Evolutionary conservation across 1,140 invertebrate species (phyloP).

Genomic region (Nymphalis io): DNA sequence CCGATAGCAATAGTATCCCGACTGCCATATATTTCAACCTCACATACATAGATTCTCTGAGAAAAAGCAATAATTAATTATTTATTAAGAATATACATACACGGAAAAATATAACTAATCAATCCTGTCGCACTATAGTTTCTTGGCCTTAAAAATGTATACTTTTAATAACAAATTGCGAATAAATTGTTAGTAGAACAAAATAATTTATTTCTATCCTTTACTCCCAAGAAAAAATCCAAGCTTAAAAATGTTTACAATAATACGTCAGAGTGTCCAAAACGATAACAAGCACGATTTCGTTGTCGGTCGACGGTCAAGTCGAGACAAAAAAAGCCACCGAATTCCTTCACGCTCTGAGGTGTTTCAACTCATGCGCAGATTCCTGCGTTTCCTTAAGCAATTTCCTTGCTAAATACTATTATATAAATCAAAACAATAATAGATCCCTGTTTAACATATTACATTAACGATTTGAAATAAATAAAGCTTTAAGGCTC

Average conservation of each 20-base stretch:
- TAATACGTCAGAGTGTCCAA: slow-evolving; percentile 40
- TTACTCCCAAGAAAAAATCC: not conserved
- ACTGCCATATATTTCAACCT: no score
- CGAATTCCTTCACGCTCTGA: slow-evolving; percentile 65
- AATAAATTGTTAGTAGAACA: no score
- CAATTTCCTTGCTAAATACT: not conserved
- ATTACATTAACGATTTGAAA: not conserved
- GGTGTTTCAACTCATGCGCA: slow-evolving; percentile 59
- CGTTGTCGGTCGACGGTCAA: slow-evolving; percentile 40
- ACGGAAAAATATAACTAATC: no score
- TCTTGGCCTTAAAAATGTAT: no score
- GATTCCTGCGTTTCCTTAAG: slow-evolving; percentile 10
- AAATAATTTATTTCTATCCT: no score
- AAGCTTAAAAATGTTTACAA: slow-evolving; percentile 26
- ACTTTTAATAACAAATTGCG: no score
- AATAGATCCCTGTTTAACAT: not conserved
- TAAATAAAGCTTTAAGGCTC: no score
- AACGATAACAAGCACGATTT: slow-evolving; percentile 35
- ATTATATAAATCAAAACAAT: not conserved
- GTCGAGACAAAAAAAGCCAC: slow-evolving; percentile 44
- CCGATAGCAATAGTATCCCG: no score
- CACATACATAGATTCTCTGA: no score
- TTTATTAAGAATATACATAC: no score
- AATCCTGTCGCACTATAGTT: no score
- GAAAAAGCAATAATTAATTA: no score